Percentiles rank a stretch among this genome's conserved stretches.
Evolutionary conservation across 2,888 invertebrate genomes (phyloP).

Genomic region (Drosophila picticornis): DNA sequence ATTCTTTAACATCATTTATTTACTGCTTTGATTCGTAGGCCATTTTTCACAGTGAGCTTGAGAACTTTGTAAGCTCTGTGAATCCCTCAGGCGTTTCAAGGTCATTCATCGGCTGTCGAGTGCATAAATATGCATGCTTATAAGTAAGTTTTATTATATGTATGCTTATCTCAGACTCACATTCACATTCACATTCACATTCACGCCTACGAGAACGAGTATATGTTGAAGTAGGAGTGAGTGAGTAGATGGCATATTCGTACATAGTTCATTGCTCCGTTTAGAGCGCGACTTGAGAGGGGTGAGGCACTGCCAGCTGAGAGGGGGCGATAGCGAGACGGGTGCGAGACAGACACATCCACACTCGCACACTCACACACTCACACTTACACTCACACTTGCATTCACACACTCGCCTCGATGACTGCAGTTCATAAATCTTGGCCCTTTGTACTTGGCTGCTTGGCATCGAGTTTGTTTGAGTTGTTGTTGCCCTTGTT

Average conservation of each 20-base stretch:
- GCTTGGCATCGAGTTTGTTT: slow-evolving; percentile 41
- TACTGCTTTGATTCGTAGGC: neutral
- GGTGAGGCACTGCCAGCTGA: slow-evolving; percentile 21
- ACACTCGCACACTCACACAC: slow-evolving; percentile 17
- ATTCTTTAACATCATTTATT: slow-evolving; percentile 8
- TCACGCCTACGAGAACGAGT: slow-evolving; percentile 31
- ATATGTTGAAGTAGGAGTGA: slow-evolving; percentile 4
- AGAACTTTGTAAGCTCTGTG: slow-evolving; percentile 34
- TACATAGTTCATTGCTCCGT: slow-evolving; percentile 78
- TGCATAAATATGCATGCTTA: slow-evolving; percentile 71
- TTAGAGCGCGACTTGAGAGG: slow-evolving; percentile 59
- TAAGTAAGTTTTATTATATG: slow-evolving; percentile 52
- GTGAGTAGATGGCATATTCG: slow-evolving; percentile 58
- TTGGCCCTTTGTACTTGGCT: slow-evolving; percentile 67
- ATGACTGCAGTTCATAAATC: slow-evolving; percentile 76
- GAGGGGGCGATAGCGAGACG: slow-evolving; percentile 48
- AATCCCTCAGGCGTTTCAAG: slow-evolving; percentile 53
- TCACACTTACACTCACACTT: slow-evolving; percentile 14
- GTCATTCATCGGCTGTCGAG: slow-evolving; percentile 50
- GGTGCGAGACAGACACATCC: slow-evolving; percentile 46
- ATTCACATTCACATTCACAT: slow-evolving; percentile 48
- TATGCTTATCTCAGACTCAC: slow-evolving; percentile 58
- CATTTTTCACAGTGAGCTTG: slow-evolving; percentile 35
- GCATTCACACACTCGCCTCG: slow-evolving; percentile 22
- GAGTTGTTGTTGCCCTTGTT: slow-evolving; percentile 28